Evolutionary conservation across 2,797 vertebrate genomes (phyloP).

Genomic region (Pelodytes ibericus): DNA sequence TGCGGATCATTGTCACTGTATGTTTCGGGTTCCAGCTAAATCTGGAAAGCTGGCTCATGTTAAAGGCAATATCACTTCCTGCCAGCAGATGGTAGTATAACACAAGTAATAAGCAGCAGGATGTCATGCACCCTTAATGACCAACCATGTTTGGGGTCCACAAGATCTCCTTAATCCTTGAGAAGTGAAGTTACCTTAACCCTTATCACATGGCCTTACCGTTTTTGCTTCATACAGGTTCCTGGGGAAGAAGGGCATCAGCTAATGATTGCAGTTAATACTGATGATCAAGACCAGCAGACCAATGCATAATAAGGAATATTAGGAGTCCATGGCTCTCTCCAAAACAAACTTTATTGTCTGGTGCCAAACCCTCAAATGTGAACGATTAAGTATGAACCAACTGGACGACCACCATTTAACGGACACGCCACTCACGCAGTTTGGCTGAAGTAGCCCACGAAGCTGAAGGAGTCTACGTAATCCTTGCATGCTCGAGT

Average conservation of each 20-base stretch:
- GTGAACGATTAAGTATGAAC: slow-evolving; percentile 14
- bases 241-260: slow-evolving; percentile 26
- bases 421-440: neutral
- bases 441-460: slow-evolving; percentile 3
- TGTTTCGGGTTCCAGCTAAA: too few relatives aligned
- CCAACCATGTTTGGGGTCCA: too few relatives aligned
- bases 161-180: neutral
- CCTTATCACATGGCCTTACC: neutral
- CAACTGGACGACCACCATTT: neutral
- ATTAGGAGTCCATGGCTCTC: neutral
- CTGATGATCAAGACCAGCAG: slow-evolving; percentile 23
- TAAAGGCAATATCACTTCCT: too few relatives aligned
- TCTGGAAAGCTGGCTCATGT: too few relatives aligned
- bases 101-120: too few relatives aligned
- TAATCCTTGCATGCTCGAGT: neutral
- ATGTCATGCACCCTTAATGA: too few relatives aligned
- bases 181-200: neutral
- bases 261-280: neutral
- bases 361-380: slow-evolving; percentile 21
- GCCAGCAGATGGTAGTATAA: slow-evolving; percentile 17
- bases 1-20: too few relatives aligned
- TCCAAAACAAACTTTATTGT: neutral
- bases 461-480: neutral
- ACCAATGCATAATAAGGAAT: slow-evolving; percentile 2
- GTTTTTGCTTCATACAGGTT: slow-evolving; percentile 19